phyloP scores from a whole-genome alignment of 2,888 invertebrate species.

The Cancer borealis region DNA sequence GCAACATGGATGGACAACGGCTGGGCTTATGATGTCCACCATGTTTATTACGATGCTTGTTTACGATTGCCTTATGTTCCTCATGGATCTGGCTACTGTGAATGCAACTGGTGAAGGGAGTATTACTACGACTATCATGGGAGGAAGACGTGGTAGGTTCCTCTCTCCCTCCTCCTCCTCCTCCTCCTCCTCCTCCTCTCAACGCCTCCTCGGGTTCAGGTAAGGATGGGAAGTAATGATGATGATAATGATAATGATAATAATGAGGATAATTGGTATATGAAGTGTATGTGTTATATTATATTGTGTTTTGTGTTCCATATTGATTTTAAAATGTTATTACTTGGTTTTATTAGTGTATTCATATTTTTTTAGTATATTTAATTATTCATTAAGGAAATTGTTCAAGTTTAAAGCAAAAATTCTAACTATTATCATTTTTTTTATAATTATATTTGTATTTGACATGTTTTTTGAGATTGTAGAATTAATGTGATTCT shows the following conservation, averaged over 20 bases:
- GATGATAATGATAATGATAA: not conserved
- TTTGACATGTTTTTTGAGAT: too few species aligned
- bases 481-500: too few species aligned
- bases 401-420: too few species aligned
- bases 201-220: not conserved
- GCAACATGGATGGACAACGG: constrained; percentile 43
- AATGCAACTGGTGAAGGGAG: not conserved
- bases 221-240: not conserved
- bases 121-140: not conserved
- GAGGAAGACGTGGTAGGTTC: not conserved
- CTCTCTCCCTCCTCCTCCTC: not conserved
- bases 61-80: constrained; percentile 38
- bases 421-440: too few species aligned
- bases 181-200: not conserved
- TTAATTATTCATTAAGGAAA: too few species aligned
- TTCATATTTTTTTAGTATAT: too few species aligned
- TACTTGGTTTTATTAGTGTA: too few species aligned
- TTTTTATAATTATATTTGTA: too few species aligned
- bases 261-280: too few species aligned
- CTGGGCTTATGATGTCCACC: constrained; percentile 25
- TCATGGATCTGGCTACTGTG: not conserved
- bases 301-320: too few species aligned
- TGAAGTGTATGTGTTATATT: too few species aligned
- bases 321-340: too few species aligned
- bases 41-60: constrained; percentile 44